Percentiles rank a stretch among this genome's conserved stretches.
phyloP scores from a whole-genome alignment of 2,113 vertebrate species.

The Phaethon lepturus region DNA sequence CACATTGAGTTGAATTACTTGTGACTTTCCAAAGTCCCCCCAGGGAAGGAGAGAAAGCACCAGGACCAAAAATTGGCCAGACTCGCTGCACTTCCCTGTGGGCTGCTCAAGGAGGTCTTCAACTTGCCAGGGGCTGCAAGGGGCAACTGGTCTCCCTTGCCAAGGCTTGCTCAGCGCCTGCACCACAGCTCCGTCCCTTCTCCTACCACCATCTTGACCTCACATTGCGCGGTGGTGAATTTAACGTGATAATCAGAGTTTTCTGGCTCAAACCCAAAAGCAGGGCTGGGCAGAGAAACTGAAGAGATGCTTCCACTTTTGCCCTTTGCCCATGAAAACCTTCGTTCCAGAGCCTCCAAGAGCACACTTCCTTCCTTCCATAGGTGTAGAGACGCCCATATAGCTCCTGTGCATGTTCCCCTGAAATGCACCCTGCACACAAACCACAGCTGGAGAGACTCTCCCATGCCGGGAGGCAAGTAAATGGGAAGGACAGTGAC shows the following conservation, averaged over 20 bases:
- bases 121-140: neutral
- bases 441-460: neutral
- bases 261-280: neutral
- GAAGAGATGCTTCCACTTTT: neutral
- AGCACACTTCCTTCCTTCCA: neutral
- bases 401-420: neutral
- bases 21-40: neutral
- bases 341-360: neutral
- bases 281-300: neutral
- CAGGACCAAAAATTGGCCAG: neutral
- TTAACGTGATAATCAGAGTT: neutral
- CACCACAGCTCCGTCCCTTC: neutral
- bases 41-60: neutral
- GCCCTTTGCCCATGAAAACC: neutral
- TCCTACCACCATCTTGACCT: neutral
- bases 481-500: neutral
- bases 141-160: neutral
- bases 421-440: neutral
- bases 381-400: rapidly evolving
- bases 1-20: rapidly evolving
- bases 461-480: neutral
- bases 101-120: neutral
- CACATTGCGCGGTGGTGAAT: neutral
- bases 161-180: rapidly evolving
- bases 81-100: rapidly evolving